These are phyloP conservation scores for Drosophila nigricruria DNA, from an alignment of 2,888 invertebrate species.

Conservation along the genomic window DNA sequence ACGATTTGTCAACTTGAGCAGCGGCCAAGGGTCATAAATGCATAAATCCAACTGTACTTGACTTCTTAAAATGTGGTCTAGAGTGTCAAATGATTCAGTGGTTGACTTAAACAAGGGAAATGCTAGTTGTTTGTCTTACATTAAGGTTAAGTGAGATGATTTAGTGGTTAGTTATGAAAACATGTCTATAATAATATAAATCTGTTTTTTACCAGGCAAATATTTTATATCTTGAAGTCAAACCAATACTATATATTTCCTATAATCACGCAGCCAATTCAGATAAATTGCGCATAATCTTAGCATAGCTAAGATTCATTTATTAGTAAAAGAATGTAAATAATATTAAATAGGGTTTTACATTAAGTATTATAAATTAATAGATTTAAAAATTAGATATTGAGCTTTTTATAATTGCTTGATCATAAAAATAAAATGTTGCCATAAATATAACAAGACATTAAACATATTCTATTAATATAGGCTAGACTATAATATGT, in stretches of 20 bases:
- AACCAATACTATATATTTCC: background rate
- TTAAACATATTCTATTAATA: no score
- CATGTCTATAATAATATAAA: background rate
- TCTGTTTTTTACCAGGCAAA: background rate
- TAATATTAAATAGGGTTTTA: background rate
- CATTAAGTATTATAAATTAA: background rate
- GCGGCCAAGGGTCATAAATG: constrained; percentile 24
- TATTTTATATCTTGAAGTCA: background rate
- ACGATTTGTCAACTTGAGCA: constrained; percentile 36
- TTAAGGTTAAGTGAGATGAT: background rate
- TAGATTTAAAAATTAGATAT: background rate
- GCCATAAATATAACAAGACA: no score
- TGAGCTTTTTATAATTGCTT: background rate
- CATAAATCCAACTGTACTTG: constrained; percentile 10
- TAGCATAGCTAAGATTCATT: no score
- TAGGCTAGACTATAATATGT: no score
- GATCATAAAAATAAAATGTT: no score
- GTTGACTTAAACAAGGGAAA: background rate
- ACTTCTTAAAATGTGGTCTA: background rate
- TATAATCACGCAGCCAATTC: no score
- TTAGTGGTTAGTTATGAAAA: background rate
- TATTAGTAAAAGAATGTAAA: background rate
- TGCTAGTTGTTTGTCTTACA: background rate
- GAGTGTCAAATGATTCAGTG: constrained; percentile 2
- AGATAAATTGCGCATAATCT: background rate